Conservation (phyloP, 2,888 invertebrate genomes). For the Drosophila paracracens region DNA sequence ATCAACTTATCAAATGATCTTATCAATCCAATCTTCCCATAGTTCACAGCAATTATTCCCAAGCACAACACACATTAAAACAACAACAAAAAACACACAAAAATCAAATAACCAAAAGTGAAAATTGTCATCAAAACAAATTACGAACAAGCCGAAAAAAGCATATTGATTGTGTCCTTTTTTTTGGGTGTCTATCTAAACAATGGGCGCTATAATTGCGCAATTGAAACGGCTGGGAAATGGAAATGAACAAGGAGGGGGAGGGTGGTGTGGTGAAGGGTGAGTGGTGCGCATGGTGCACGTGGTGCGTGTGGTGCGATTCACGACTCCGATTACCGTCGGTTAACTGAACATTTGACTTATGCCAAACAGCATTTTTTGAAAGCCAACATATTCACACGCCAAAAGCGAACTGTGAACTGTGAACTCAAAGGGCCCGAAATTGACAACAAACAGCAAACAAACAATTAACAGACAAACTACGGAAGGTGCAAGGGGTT, state of each 20-base stretch:
- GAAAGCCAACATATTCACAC: conserved; percentile 75
- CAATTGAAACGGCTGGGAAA: conserved; percentile 69
- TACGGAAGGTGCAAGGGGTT: conserved; percentile 41
- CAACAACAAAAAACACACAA: conserved; percentile 29
- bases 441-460: conserved; percentile 84
- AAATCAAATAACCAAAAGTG: conserved; percentile 47
- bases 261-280: conserved; percentile 26
- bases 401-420: conserved; percentile 49
- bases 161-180: conserved; percentile 75
- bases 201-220: conserved; percentile 81
- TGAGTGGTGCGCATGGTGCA: conserved; percentile 15
- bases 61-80: conserved; percentile 33
- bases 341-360: conserved; percentile 65
- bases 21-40: conserved; percentile 34
- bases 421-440: conserved; percentile 65
- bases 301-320: conserved; percentile 28
- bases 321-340: conserved; percentile 70
- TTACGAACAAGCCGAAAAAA: conserved; percentile 54
- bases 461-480: conserved; percentile 84
- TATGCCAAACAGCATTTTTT: conserved; percentile 38
- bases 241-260: conserved; percentile 8
- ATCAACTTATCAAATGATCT: conserved; percentile 12
- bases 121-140: conserved; percentile 79
- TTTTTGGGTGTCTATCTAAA: conserved; percentile 61
- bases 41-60: conserved; percentile 37